Conservation (phyloP, 2,113 vertebrate species). For the Salminus brasiliensis region DNA sequence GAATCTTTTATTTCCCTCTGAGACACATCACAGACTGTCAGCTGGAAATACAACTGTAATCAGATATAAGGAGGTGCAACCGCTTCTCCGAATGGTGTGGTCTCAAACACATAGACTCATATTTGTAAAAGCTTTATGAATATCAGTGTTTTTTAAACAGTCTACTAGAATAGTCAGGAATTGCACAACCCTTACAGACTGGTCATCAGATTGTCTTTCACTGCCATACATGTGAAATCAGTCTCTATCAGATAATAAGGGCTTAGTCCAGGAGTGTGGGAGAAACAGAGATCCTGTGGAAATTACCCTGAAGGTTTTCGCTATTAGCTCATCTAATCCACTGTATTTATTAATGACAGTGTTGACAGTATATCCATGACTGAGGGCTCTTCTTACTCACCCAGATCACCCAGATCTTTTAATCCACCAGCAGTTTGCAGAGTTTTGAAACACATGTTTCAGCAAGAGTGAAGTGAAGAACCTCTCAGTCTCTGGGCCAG, state of each 20-base stretch:
- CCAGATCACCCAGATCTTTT: slow-evolving; percentile 60
- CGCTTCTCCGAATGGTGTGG: slow-evolving; percentile 50
- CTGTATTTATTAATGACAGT: slow-evolving; percentile 60
- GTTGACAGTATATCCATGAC: slow-evolving; percentile 62
- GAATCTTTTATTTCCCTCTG: slow-evolving; percentile 70
- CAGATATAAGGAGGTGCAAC: slow-evolving; percentile 70
- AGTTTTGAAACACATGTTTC: slow-evolving; percentile 58
- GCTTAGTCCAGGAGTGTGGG: background rate
- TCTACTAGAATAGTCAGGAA: too few relatives aligned
- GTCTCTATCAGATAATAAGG: background rate
- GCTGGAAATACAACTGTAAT: slow-evolving; percentile 59
- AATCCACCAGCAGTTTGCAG: slow-evolving; percentile 64
- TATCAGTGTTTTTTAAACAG: too few relatives aligned
- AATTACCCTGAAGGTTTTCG: slow-evolving; percentile 7
- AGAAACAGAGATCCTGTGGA: slow-evolving; percentile 51
- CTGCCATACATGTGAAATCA: background rate
- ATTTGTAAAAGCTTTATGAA: too few relatives aligned
- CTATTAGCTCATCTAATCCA: slow-evolving; percentile 56
- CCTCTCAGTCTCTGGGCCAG: slow-evolving; percentile 33
- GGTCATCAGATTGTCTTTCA: too few relatives aligned
- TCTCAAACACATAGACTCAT: background rate
- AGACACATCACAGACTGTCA: slow-evolving; percentile 56
- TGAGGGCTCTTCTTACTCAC: slow-evolving; percentile 57
- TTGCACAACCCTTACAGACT: too few relatives aligned
- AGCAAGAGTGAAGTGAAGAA: slow-evolving; percentile 34